phyloP scores from a whole-genome alignment of 2,797 vertebrate species.

The Lophura swinhoii region DNA sequence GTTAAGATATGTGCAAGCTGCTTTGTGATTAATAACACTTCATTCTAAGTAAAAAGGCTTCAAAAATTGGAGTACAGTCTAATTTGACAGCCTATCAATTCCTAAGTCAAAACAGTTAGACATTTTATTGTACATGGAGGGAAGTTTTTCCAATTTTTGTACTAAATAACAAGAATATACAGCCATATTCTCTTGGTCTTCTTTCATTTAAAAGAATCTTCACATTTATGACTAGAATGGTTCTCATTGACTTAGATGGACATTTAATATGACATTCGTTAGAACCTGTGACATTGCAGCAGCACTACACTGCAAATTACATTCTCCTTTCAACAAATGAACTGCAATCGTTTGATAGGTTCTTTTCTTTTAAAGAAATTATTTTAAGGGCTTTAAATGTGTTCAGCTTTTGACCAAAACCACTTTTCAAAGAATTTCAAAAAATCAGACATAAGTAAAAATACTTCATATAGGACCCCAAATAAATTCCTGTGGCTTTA shows the following conservation, averaged over 20 bases:
- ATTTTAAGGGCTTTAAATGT: constrained; percentile 37
- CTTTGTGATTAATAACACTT: neutral
- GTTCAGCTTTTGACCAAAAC: constrained; percentile 10
- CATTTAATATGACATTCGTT: constrained; percentile 63
- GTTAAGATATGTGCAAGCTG: neutral
- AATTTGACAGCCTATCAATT: constrained; percentile 5
- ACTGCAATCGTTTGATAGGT: constrained; percentile 49
- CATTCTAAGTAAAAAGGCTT: neutral
- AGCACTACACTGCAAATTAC: constrained; percentile 48
- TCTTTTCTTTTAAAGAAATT: constrained; percentile 54
- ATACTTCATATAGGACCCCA: neutral
- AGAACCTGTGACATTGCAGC: constrained; percentile 59
- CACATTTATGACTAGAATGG: constrained; percentile 45
- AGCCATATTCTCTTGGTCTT: neutral
- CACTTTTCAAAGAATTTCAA: constrained; percentile 13
- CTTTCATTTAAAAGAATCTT: constrained; percentile 26
- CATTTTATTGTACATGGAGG: neutral
- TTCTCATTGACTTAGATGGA: constrained; percentile 45
- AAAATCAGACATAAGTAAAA: constrained; percentile 19
- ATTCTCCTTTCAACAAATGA: constrained; percentile 31
- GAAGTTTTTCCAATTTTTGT: neutral
- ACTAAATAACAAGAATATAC: neutral
- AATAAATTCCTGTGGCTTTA: neutral
- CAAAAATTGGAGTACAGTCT: constrained; percentile 6
- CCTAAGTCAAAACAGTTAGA: constrained; percentile 1